Base-by-base conservation (phyloP, 2,888 invertebrate genomes). In the Eumacrocentrus americanus region DNA sequence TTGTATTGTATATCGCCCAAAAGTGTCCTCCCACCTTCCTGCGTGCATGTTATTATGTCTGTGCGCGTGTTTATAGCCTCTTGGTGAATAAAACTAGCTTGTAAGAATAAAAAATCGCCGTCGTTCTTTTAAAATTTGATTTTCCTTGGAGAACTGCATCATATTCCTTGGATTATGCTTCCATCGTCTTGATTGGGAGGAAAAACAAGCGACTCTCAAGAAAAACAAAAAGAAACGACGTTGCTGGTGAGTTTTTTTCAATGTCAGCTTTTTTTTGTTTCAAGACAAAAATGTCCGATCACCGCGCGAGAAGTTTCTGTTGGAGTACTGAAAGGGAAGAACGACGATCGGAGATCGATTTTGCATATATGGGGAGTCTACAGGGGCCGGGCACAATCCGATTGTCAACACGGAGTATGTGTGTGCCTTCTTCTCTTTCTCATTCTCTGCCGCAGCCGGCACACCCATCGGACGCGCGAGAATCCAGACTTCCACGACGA, bases 321-420 rank as follows among this genome's bases (percentile, higher is more conserved):
- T n/a, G 6, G 40, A 35, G 14, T 11, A 40, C 34, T 40, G 38
- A 18, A 37, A 23, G 38, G 47, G 46, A 48, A 55, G 44, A 55
- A 44, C 46, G 51, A 62, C 57, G 61, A 64, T 66, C 64, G 48
- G 18, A 55, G 61, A 66, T 67, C 64, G 63, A 66, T 66, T 65
- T 63, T 67, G 60, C 64, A 58, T 57, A 40, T 38, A 54, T 16
- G 37, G 29, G 44, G 48, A 46, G 47, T 51, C 42, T 51, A 42
- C 58, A 54, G 34, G 53, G 61, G 57, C 44, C 52, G 29, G 25
- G 35, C 56, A 50, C 59, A 48, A 61, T 67, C 66, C 60, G 59
- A 68, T 68, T 69, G 70, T 70, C 69, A 70, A 70, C 69, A 69
- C 34, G 25, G 40, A 20, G 48, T 48, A 9, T 47, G 55, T 55